Conservation (phyloP, 1,140 invertebrate genomes). For the Lutraria rhynchaena region DNA sequence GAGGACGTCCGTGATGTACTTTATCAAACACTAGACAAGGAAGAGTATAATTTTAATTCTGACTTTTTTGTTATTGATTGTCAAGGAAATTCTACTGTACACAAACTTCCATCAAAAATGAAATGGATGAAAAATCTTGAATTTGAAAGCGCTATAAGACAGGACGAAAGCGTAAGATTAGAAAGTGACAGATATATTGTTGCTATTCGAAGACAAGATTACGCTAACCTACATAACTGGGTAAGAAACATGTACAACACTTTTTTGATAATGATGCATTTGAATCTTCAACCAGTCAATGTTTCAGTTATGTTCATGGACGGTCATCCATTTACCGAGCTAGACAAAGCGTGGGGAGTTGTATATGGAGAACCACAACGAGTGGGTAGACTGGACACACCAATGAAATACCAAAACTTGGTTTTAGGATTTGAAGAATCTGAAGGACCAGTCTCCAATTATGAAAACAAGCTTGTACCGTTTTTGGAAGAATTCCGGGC, state of each 20-base stretch:
- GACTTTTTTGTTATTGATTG: constrained; percentile 20
- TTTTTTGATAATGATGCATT: constrained; percentile 74
- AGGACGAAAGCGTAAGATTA: not conserved
- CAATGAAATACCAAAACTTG: constrained; percentile 61
- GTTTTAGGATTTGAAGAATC: constrained; percentile 72
- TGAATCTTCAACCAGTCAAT: constrained; percentile 66
- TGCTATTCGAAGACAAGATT: constrained; percentile 74
- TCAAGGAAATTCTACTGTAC: not conserved
- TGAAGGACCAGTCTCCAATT: constrained; percentile 69
- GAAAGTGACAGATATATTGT: not conserved
- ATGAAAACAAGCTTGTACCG: constrained; percentile 49
- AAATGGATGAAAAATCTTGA: not conserved
- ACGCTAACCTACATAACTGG: constrained; percentile 79
- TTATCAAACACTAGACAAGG: constrained; percentile 1
- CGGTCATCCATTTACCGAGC: constrained; percentile 72
- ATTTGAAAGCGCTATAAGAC: not conserved
- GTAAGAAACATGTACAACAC: constrained; percentile 78
- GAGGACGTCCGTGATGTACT: constrained; percentile 12
- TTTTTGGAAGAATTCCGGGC: constrained; percentile 75
- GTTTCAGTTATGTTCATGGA: constrained; percentile 75
- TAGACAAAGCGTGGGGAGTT: constrained; percentile 71
- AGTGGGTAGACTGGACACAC: constrained; percentile 49
- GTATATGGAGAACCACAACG: constrained; percentile 67
- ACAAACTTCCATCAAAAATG: not conserved
- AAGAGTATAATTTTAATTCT: constrained; percentile 1